Conservation (phyloP, 2,888 invertebrate species). For the Drosophila niveifrons region DNA sequence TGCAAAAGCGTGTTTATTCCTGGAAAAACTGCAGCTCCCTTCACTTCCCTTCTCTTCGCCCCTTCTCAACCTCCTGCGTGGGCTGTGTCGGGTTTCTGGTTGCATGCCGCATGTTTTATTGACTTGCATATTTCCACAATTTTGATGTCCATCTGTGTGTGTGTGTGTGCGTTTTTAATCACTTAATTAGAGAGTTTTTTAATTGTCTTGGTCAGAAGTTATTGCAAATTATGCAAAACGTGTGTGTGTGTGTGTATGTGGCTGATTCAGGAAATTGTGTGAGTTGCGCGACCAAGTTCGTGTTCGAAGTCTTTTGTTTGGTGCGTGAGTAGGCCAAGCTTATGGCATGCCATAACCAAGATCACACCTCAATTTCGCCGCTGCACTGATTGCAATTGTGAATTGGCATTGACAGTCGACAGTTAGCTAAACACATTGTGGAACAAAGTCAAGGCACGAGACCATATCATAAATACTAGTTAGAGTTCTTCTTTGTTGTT, state of each 20-base stretch:
- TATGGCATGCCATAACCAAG: constrained; percentile 5
- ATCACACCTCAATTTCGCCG: constrained; percentile 9
- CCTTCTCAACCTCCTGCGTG: not conserved
- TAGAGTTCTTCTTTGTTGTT: constrained; percentile 43
- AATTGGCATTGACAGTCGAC: constrained; percentile 10
- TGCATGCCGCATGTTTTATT: constrained; percentile 63
- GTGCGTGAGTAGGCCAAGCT: constrained; percentile 16
- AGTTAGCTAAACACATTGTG: constrained; percentile 30
- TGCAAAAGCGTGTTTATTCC: constrained; percentile 83
- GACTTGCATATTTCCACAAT: constrained; percentile 73
- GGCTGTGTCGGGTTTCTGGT: constrained; percentile 14
- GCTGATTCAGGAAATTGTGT: constrained; percentile 65
- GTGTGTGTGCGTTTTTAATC: constrained; percentile 72
- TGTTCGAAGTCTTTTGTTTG: constrained; percentile 76
- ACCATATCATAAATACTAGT: constrained; percentile 82
- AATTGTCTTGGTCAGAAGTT: constrained; percentile 63
- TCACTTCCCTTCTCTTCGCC: not conserved
- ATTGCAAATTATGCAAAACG: constrained; percentile 70
- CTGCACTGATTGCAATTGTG: constrained; percentile 22
- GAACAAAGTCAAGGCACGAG: constrained; percentile 40
- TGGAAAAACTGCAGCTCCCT: constrained; percentile 75
- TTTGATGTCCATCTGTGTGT: constrained; percentile 32
- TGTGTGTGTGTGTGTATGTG: constrained; percentile 22
- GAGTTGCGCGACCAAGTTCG: constrained; percentile 62
- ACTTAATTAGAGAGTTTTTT: constrained; percentile 78